phyloP scores from a whole-genome alignment of 1,140 invertebrate genomes.

The Charaxes varanes region DNA sequence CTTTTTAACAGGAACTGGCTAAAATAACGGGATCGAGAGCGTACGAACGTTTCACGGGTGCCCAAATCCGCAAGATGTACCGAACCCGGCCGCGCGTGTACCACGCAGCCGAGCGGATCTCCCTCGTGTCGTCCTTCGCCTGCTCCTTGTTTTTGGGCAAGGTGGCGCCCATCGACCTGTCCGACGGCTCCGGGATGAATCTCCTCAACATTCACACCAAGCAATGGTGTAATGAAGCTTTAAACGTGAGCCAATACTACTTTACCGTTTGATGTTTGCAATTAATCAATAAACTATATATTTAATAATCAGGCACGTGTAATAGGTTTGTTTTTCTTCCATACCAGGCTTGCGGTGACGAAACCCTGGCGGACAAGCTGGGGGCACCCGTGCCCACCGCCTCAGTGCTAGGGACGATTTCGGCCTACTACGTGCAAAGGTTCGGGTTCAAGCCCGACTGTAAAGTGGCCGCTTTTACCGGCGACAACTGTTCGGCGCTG shows the following conservation, averaged over 20 bases:
- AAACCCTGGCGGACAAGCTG: constrained; percentile 81
- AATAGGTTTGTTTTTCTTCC: no score
- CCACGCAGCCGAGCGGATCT: constrained; percentile 90
- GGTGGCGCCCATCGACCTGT: constrained; percentile 92
- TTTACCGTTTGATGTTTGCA: no score
- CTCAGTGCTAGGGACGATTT: constrained; percentile 82
- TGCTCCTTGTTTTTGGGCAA: constrained; percentile 92
- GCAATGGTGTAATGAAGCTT: constrained; percentile 84
- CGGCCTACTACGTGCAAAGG: constrained; percentile 86
- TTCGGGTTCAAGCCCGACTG: constrained; percentile 90
- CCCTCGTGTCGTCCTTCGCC: constrained; percentile 93
- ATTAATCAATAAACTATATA: no score
- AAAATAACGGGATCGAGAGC: constrained; percentile 93
- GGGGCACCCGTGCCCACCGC: constrained; percentile 82
- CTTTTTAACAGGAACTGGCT: constrained; percentile 83
- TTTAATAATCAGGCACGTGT: no score
- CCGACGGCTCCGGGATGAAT: constrained; percentile 98
- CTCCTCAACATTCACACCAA: constrained; percentile 89
- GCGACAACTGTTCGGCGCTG: constrained; percentile 93
- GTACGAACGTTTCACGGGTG: constrained; percentile 95
- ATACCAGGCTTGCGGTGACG: constrained; percentile 79
- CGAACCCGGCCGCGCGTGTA: constrained; percentile 84
- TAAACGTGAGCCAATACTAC: constrained; percentile 74
- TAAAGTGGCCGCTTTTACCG: constrained; percentile 91
- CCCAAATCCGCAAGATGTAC: constrained; percentile 93